Evolutionary conservation across 2,113 vertebrate genomes (phyloP).

Genomic region (Anoplopoma fimbria): DNA sequence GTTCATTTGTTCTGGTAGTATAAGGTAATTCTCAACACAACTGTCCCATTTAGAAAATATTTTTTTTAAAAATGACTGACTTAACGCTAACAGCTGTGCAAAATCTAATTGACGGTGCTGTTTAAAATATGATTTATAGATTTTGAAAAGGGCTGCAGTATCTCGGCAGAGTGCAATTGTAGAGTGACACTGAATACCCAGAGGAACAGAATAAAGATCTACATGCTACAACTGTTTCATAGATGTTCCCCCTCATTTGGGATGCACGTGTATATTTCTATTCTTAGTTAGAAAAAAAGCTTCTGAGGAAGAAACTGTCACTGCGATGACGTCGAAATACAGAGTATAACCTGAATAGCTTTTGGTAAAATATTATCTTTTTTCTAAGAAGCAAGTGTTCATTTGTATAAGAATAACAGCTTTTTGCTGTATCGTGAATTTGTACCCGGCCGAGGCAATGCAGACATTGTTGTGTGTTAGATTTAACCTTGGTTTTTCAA

Average conservation of each 20-base stretch:
- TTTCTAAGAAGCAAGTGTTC: not conserved
- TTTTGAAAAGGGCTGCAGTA: slow-evolving; percentile 66
- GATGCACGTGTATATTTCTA: slow-evolving; percentile 62
- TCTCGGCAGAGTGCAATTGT: slow-evolving; percentile 64
- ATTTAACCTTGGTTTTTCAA: slow-evolving; percentile 32
- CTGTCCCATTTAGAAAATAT: slow-evolving; percentile 59
- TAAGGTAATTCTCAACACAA: slow-evolving; percentile 62
- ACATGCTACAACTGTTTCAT: slow-evolving; percentile 54
- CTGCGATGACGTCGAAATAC: slow-evolving; percentile 20
- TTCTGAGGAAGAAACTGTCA: slow-evolving; percentile 39
- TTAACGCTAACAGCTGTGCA: slow-evolving; percentile 43
- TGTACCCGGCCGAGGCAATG: not conserved
- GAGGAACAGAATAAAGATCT: slow-evolving; percentile 59
- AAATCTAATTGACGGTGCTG: slow-evolving; percentile 66
- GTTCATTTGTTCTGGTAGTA: slow-evolving; percentile 55
- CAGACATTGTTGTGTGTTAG: not conserved
- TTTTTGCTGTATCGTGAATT: slow-evolving; percentile 21
- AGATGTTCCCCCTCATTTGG: slow-evolving; percentile 59
- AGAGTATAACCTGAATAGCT: slow-evolving; percentile 2
- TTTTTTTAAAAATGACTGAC: slow-evolving; percentile 42
- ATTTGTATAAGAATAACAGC: not conserved
- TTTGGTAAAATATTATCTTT: slow-evolving; percentile 11
- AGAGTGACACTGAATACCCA: slow-evolving; percentile 66
- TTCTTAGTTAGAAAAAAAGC: slow-evolving; percentile 46
- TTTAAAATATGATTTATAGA: slow-evolving; percentile 74